Percentiles rank a stretch among this genome's conserved stretches.
Conservation (phyloP, 2,113 vertebrate genomes). For the Sminthopsis crassicaudata region DNA sequence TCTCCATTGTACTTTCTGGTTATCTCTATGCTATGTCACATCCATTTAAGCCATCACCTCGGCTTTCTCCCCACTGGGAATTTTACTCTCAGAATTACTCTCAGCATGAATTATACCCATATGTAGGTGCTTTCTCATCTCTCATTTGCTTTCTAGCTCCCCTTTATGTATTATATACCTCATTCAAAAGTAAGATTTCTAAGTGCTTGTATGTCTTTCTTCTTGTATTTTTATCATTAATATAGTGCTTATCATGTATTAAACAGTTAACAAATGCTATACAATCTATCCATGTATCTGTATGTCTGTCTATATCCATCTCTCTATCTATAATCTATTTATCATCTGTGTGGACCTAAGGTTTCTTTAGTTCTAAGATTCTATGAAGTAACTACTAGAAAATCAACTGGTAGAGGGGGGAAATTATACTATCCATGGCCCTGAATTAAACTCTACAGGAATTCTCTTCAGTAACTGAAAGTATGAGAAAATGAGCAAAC, state of each 20-base stretch:
- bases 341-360: neutral
- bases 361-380: neutral
- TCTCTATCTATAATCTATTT: neutral
- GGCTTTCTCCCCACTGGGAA: neutral
- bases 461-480: neutral
- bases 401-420: neutral
- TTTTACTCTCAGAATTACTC: neutral
- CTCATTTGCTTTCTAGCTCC: neutral
- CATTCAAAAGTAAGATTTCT: neutral
- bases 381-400: neutral
- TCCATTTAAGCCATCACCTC: neutral
- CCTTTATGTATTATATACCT: neutral
- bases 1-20: neutral
- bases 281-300: neutral
- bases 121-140: neutral
- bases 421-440: neutral
- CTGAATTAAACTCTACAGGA: neutral
- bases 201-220: neutral
- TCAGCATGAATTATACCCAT: neutral
- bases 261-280: neutral
- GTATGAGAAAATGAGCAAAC: neutral
- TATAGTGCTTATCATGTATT: neutral
- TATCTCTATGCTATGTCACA: neutral
- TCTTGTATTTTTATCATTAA: neutral
- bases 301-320: neutral